Percentiles rank a stretch among this genome's conserved stretches.
Evolutionary conservation across 2,797 vertebrate genomes (phyloP).

Genomic region (Nannoperca obscura): DNA sequence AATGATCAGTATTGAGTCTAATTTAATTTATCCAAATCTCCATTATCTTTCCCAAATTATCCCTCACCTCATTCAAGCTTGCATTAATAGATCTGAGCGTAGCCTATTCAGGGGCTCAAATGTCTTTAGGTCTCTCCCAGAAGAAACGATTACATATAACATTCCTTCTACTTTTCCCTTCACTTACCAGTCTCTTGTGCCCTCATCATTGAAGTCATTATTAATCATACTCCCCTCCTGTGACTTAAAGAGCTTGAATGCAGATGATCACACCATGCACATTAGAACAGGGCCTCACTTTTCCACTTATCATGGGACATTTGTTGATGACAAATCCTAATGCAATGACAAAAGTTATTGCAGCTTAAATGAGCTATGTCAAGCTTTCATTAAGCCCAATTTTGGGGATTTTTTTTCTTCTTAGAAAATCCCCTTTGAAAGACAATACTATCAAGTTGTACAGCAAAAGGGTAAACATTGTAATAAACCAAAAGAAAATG

Average conservation of each 20-base stretch:
- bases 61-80: slow-evolving; percentile 20
- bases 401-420: not conserved
- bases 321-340: slow-evolving; percentile 27
- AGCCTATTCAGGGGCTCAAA: slow-evolving; percentile 36
- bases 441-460: not conserved
- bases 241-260: slow-evolving; percentile 27
- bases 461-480: not conserved
- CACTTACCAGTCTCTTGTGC: slow-evolving; percentile 3
- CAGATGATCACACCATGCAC: slow-evolving; percentile 12
- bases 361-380: slow-evolving; percentile 12
- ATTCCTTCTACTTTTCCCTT: slow-evolving; percentile 36
- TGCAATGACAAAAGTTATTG: not conserved
- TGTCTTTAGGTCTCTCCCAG: slow-evolving; percentile 32
- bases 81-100: slow-evolving; percentile 25
- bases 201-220: slow-evolving; percentile 43
- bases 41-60: slow-evolving; percentile 52
- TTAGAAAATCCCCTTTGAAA: slow-evolving; percentile 8
- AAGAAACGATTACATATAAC: slow-evolving; percentile 44
- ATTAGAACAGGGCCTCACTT: slow-evolving; percentile 4
- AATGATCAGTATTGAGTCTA: slow-evolving; percentile 32
- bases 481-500: slow-evolving; percentile 12
- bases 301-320: slow-evolving; percentile 7
- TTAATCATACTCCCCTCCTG: slow-evolving; percentile 22
- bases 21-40: slow-evolving; percentile 51
- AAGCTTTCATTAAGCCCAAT: slow-evolving; percentile 18